Percentiles rank a stretch among this genome's conserved stretches.
These are phyloP conservation scores for Lordiphosa fenestrarum DNA, from an alignment of 2,888 invertebrate species.

Conservation along the genomic window DNA sequence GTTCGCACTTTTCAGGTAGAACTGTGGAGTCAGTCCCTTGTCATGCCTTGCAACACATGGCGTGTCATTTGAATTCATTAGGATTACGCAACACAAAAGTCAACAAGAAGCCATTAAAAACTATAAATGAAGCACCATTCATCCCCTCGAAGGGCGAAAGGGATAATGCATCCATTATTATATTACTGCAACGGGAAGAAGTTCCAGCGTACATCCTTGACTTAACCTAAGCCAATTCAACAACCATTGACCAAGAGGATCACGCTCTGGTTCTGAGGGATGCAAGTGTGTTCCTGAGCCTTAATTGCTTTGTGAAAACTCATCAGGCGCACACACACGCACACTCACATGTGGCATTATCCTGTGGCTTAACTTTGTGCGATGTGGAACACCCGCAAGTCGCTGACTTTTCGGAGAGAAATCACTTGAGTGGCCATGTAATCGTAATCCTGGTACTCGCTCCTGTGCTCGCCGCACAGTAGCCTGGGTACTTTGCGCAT, in stretches of 20 bases:
- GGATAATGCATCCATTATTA: conserved; percentile 61
- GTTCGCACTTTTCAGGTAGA: conserved; percentile 52
- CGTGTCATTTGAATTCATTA: conserved; percentile 79
- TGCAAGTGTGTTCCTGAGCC: conserved; percentile 46
- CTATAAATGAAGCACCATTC: conserved; percentile 38
- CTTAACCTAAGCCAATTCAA: conserved; percentile 81
- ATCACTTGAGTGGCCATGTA: conserved; percentile 50
- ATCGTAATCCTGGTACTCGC: conserved; percentile 44
- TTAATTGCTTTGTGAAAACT: conserved; percentile 56
- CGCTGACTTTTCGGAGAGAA: conserved; percentile 46
- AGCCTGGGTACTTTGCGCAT: conserved; percentile 53
- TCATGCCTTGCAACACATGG: conserved; percentile 9
- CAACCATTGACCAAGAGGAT: conserved; percentile 59
- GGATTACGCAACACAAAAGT: conserved; percentile 78
- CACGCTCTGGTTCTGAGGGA: conserved; percentile 30
- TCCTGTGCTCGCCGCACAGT: conserved; percentile 25
- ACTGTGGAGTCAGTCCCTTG: neutral
- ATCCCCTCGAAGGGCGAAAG: conserved; percentile 28
- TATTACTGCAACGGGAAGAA: conserved; percentile 31
- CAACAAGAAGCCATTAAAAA: conserved; percentile 46
- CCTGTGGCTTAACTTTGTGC: conserved; percentile 50
- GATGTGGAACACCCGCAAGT: conserved; percentile 69
- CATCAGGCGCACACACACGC: conserved; percentile 19
- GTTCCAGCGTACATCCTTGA: conserved; percentile 76
- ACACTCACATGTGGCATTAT: conserved; percentile 31